Percentiles rank a stretch among this genome's conserved stretches.
phyloP scores from a whole-genome alignment of 35 echinoderm and acorn worm genomes.

The Apostichopus parvimensis region DNA sequence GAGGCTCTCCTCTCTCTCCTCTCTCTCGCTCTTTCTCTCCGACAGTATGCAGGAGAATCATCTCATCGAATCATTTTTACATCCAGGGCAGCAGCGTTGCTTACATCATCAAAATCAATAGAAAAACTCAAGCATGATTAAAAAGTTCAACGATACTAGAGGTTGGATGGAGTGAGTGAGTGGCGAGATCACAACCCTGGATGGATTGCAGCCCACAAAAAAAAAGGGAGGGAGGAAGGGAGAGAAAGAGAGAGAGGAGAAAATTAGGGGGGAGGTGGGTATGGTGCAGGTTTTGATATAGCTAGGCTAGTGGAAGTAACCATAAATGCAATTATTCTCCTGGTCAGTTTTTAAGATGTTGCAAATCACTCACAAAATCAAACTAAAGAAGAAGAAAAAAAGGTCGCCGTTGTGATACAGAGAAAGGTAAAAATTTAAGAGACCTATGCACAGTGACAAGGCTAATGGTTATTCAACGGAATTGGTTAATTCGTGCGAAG shows the following conservation, averaged over 20 bases:
- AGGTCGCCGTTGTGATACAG: neutral
- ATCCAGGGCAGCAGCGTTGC: conserved; percentile 23
- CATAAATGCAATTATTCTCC: conserved; percentile 42
- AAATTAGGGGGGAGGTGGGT: neutral
- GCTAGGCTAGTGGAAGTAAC: neutral
- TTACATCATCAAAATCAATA: conserved; percentile 46
- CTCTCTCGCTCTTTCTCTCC: no score
- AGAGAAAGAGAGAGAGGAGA: neutral
- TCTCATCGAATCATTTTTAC: conserved; percentile 2
- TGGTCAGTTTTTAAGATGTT: conserved; percentile 52
- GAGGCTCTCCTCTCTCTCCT: neutral
- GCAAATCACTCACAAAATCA: conserved; percentile 35
- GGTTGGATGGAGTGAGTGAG: neutral
- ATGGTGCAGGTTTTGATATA: neutral
- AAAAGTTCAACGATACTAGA: conserved; percentile 44
- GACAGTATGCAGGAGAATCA: neutral
- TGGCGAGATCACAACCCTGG: conserved; percentile 29
- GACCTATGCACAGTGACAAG: neutral
- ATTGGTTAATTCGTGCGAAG: neutral
- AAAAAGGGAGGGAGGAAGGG: neutral
- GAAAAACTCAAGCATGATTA: conserved; percentile 40
- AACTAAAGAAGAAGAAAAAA: neutral
- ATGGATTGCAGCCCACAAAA: neutral
- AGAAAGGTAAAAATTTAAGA: no score
- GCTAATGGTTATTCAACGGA: conserved; percentile 31